Evolutionary conservation across 2,797 vertebrate species (phyloP), one percentile per base, ranked within the genome.

Genomic region (Notolabrus celidotus): DNA sequence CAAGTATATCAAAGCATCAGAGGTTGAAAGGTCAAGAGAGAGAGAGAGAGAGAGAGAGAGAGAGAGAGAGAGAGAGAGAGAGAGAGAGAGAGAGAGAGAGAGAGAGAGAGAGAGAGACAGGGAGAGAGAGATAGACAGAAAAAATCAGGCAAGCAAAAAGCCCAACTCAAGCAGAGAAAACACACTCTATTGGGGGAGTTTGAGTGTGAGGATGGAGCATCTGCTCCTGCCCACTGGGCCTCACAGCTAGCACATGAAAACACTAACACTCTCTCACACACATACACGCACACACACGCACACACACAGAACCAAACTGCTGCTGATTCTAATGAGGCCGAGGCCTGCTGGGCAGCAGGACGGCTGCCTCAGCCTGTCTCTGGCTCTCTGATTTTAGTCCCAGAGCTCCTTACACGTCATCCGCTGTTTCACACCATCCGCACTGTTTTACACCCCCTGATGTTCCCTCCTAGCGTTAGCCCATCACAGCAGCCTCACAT

Each of bases 241-340:
- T 86, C 64, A 71, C 79, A 77, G 74, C 88, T 71, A 67, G 72
- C 68, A 74, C 83, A 84, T 82, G 68, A 77, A 84, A 72, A 87
- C 84, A 80, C 73, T 64, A 55, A 57, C 77, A 67, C 66, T 43
- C 56, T 16, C 57, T 49, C 75, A 58, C 54, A 66, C 74, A 73
- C 20, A 42, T 38, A 68, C 39, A 53, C 71, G 42, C 62, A 77
- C 65, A 59, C 19, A 39, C 34, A 67, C 46, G 67, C 57, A 61
- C 56, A 67, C 49, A 60, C 53, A 55, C 67, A 55, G 29, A 80
- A 73, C 38, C 77, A 74, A 77, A 83, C 74, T 79, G 74, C 84
- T 75, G 86, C 79, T 79, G 71, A 88, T 76, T 89, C 77, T 88
- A 91, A 92, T 88, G 88, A 91, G 84, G 85, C 83, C 42, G 61